Evolutionary conservation across 2,888 invertebrate species (phyloP).

Genomic region (Clusia tigrina): DNA sequence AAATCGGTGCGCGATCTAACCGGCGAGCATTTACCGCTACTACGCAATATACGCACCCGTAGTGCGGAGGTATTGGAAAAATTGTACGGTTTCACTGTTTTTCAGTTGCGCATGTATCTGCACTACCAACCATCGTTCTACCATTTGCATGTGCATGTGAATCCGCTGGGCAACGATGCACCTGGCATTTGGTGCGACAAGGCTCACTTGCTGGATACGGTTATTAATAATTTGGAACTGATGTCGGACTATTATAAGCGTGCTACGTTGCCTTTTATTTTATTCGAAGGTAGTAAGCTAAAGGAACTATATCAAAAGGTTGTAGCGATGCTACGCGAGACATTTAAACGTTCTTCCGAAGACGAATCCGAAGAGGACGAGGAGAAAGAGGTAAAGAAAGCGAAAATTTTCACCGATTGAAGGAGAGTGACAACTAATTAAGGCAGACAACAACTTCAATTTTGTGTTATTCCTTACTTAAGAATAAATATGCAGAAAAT

Average conservation of each 20-base stretch:
- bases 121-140: conserved; percentile 98
- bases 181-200: conserved; percentile 85
- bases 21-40: conserved; percentile 77
- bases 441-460: too few relatives aligned
- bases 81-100: conserved; percentile 75
- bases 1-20: conserved; percentile 87
- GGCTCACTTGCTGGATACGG: conserved; percentile 85
- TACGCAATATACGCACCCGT: conserved; percentile 81
- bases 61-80: conserved; percentile 78
- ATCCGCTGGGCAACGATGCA: conserved; percentile 79
- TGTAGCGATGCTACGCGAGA: conserved; percentile 36
- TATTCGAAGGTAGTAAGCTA: conserved; percentile 79
- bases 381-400: conserved; percentile 38
- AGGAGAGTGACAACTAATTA: too few relatives aligned
- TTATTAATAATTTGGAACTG: conserved; percentile 89
- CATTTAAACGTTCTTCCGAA: neutral
- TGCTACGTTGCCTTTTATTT: conserved; percentile 80
- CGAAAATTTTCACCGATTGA: too few relatives aligned
- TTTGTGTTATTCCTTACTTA: too few relatives aligned
- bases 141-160: conserved; percentile 95
- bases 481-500: too few relatives aligned
- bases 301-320: conserved; percentile 70
- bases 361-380: conserved; percentile 30
- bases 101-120: conserved; percentile 82
- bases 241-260: conserved; percentile 83